These are phyloP conservation scores for Apodemus sylvaticus DNA, from an alignment of 2,113 vertebrate species.

Conservation along the genomic window DNA sequence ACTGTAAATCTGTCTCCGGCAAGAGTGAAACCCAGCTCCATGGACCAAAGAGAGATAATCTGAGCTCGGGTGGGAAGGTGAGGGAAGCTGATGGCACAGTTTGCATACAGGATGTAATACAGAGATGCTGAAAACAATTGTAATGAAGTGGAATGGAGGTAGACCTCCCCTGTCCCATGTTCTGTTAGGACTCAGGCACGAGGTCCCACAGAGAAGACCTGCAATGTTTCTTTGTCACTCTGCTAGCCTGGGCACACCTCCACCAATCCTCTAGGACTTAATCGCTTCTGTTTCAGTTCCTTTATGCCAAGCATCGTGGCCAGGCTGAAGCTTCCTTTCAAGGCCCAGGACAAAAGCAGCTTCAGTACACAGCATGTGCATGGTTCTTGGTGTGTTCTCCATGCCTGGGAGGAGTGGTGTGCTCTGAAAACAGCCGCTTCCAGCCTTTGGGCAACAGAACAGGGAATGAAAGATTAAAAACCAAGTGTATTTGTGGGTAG, in stretches of 20 bases:
- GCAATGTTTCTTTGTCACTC: conserved; percentile 45
- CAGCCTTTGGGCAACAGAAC: conserved; percentile 52
- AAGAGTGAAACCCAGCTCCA: conserved; percentile 30
- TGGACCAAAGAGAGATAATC: conserved; percentile 70
- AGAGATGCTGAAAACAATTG: conserved; percentile 54
- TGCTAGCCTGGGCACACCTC: background rate
- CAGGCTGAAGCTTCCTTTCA: background rate
- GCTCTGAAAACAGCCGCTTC: conserved; percentile 46
- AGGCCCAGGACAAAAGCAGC: conserved; percentile 4
- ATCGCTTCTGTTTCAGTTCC: conserved; percentile 8
- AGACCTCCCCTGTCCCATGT: background rate
- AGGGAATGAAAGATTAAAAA: conserved; percentile 46
- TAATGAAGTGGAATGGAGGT: background rate
- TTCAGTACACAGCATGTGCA: conserved; percentile 69
- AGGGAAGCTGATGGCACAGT: conserved; percentile 36
- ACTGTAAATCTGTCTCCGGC: conserved; percentile 76
- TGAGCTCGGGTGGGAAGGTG: conserved; percentile 56
- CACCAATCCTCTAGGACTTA: conserved; percentile 42
- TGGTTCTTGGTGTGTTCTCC: conserved; percentile 60
- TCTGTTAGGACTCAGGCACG: conserved; percentile 50
- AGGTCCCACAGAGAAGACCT: background rate
- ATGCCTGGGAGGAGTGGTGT: conserved; percentile 8
- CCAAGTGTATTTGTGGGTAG: conserved; percentile 67
- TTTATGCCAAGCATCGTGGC: conserved; percentile 42
- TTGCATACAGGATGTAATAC: conserved; percentile 26